Evolutionary conservation across 1,140 invertebrate genomes (phyloP).

Genomic region (Choristoneura fumiferana): DNA sequence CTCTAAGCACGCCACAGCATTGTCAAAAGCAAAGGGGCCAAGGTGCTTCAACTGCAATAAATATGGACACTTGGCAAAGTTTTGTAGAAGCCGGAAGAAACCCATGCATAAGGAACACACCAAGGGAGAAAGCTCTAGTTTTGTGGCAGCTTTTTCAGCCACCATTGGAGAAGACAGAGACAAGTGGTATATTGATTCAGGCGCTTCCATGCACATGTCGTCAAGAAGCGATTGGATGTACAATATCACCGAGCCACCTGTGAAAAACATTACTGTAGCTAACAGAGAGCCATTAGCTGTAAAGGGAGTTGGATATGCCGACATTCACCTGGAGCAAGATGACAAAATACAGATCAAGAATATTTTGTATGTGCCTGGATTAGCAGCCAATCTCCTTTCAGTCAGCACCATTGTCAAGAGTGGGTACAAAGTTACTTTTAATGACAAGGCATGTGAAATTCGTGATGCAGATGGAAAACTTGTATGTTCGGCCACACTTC

Average conservation of each 20-base stretch:
- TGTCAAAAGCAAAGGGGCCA: constrained; percentile 27
- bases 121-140: constrained; percentile 26
- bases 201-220: constrained; percentile 36
- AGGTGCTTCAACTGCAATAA: too few species aligned
- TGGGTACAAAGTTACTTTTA: constrained; percentile 28
- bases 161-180: constrained; percentile 13
- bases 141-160: constrained; percentile 39
- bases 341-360: constrained; percentile 27
- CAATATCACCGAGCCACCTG: constrained; percentile 30
- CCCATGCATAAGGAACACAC: constrained; percentile 22
- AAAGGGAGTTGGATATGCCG: constrained; percentile 25
- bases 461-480: constrained; percentile 5
- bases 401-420: constrained; percentile 28
- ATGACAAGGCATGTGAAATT: constrained; percentile 24
- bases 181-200: constrained; percentile 38
- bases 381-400: constrained; percentile 28
- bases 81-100: constrained; percentile 29
- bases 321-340: constrained; percentile 22
- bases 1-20: too few species aligned
- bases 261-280: constrained; percentile 32
- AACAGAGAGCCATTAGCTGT: constrained; percentile 32
- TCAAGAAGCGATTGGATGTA: constrained; percentile 27
- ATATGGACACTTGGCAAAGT: constrained; percentile 39
- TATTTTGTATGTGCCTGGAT: constrained; percentile 30
- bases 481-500: constrained; percentile 21